Evolutionary conservation across 2,888 invertebrate species (phyloP).

Genomic region (Tachina lurida): DNA sequence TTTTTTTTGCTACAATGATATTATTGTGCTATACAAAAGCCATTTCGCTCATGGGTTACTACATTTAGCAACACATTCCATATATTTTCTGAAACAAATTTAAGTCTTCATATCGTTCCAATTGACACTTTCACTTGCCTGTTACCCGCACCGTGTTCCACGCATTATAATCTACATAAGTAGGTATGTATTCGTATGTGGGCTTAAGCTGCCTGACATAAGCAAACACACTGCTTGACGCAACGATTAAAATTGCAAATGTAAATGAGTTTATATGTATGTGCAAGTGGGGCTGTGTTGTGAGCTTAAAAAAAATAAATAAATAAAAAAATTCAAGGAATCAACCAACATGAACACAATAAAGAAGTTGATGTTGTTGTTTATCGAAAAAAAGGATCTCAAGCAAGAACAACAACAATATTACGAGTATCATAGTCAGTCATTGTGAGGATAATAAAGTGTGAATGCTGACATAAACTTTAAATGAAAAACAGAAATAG

Average conservation of each 20-base stretch:
- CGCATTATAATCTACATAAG: no score
- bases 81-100: no score
- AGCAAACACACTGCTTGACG: conserved; percentile 37
- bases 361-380: not conserved
- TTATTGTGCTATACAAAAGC: no score
- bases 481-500: not conserved
- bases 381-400: not conserved
- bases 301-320: not conserved
- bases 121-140: no score
- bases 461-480: conserved; percentile 12
- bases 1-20: no score
- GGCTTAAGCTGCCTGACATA: conserved; percentile 5
- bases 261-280: not conserved
- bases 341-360: not conserved
- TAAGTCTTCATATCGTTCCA: no score
- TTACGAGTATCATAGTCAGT: not conserved
- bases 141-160: no score
- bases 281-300: not conserved
- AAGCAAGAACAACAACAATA: conserved; percentile 8
- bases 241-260: conserved; percentile 46
- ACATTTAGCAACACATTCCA: no score
- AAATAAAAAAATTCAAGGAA: not conserved
- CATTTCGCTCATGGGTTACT: no score
- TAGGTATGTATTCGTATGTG: no score
- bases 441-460: conserved; percentile 31